phyloP scores from a whole-genome alignment of 1,140 invertebrate species.

The Calliopsis andreniformis region DNA sequence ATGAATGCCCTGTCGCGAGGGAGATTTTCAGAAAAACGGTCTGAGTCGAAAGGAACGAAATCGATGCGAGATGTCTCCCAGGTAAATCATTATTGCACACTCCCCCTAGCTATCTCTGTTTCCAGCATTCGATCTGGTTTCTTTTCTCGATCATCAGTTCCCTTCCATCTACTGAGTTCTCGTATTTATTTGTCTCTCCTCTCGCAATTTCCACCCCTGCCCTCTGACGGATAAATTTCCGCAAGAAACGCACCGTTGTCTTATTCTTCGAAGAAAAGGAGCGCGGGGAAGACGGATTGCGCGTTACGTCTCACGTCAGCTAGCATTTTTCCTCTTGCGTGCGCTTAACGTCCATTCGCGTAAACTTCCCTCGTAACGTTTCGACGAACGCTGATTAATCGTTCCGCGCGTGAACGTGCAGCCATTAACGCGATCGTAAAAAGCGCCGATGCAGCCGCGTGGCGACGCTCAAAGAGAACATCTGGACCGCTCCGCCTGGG shows the following conservation, averaged over 20 bases:
- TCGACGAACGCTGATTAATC: conserved; percentile 27
- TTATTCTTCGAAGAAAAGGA: conserved; percentile 25
- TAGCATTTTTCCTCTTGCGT: background rate
- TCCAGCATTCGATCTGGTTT: too few relatives aligned
- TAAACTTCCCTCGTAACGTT: conserved; percentile 15
- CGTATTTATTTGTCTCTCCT: background rate
- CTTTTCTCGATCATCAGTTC: too few relatives aligned
- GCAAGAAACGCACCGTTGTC: conserved; percentile 35
- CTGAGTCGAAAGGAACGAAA: too few relatives aligned
- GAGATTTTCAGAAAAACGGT: too few relatives aligned
- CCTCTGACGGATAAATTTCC: conserved; percentile 19
- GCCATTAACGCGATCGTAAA: conserved; percentile 38
- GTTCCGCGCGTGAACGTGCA: conserved; percentile 17
- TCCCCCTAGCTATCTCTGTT: background rate
- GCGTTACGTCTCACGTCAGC: background rate
- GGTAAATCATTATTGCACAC: background rate
- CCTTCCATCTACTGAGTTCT: background rate
- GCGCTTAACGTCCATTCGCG: background rate
- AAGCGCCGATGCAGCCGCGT: conserved; percentile 30
- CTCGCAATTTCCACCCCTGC: conserved; percentile 20
- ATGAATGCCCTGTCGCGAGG: too few relatives aligned
- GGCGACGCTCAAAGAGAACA: conserved; percentile 26
- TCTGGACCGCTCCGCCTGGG: background rate
- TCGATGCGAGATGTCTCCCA: conserved; percentile 13
- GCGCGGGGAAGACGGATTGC: conserved; percentile 37